Evolutionary conservation across 2,797 vertebrate species (phyloP).

Genomic region (Urocyon cinereoargenteus): DNA sequence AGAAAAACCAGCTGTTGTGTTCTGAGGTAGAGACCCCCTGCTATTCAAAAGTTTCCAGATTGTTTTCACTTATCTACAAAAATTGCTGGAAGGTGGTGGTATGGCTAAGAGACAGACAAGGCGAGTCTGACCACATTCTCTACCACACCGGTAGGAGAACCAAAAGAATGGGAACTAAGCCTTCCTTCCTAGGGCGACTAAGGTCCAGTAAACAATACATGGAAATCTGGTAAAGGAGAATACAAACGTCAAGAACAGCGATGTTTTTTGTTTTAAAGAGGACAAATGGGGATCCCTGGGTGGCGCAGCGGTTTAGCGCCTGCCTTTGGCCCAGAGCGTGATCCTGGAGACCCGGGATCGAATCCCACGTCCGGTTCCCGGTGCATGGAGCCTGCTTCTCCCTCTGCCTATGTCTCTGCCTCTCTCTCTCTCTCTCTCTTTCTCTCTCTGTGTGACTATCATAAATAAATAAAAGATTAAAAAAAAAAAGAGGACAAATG

Average conservation of each 20-base stretch:
- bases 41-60: neutral
- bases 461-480: too few species aligned
- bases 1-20: neutral
- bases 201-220: neutral
- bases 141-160: slow-evolving; percentile 81
- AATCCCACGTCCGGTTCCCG: too few species aligned
- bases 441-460: too few species aligned
- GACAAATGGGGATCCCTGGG: too few species aligned
- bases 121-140: slow-evolving; percentile 84
- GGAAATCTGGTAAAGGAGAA: neutral
- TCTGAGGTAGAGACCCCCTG: neutral
- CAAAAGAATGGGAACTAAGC: neutral
- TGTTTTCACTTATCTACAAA: neutral
- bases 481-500: neutral
- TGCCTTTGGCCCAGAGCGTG: too few species aligned
- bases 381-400: too few species aligned
- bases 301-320: too few species aligned
- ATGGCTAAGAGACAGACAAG: slow-evolving; percentile 62
- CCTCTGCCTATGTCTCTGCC: too few species aligned
- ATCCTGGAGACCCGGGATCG: too few species aligned
- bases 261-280: neutral
- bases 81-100: neutral
- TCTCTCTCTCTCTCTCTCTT: too few species aligned
- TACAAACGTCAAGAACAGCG: neutral
- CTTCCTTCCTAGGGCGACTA: neutral